Evolutionary conservation across 2,113 vertebrate species (phyloP).

Genomic region (Tragelaphus strepsiceros): DNA sequence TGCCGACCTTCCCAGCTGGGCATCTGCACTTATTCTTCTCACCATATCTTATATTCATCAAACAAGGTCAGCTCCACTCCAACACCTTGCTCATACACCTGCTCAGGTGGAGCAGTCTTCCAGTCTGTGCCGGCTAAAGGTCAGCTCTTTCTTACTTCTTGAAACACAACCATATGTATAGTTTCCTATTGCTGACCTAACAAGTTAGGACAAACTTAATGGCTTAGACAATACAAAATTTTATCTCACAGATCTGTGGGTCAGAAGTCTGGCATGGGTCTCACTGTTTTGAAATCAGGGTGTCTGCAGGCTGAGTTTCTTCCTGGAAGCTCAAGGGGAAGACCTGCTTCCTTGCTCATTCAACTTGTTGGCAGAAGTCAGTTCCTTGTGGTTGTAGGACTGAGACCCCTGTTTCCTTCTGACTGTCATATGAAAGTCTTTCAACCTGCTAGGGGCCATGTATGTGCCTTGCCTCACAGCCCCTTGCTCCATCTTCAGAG

Average conservation of each 20-base stretch:
- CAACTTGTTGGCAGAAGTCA: background rate
- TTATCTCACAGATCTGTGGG: background rate
- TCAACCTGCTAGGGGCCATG: background rate
- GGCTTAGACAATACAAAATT: background rate
- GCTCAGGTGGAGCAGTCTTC: background rate
- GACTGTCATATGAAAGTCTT: too few species aligned
- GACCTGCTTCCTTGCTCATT: background rate
- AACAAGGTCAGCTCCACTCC: background rate
- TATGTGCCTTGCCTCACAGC: too few species aligned
- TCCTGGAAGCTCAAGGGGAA: background rate
- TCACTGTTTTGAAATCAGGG: background rate
- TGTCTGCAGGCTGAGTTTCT: background rate
- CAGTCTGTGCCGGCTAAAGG: background rate
- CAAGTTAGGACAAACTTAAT: background rate
- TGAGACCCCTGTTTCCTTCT: background rate
- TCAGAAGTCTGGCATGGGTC: background rate
- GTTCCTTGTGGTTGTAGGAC: background rate
- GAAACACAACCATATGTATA: background rate
- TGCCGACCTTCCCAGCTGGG: fast-evolving
- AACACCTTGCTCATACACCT: background rate
- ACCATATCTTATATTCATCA: background rate
- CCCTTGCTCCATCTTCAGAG: background rate
- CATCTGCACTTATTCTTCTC: background rate
- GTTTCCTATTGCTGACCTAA: background rate
- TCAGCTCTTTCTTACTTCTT: background rate